Percentiles rank a stretch among this genome's conserved stretches.
These are phyloP conservation scores for Shinisaurus crocodilurus DNA, from an alignment of 2,113 vertebrate species.

Conservation along the genomic window DNA sequence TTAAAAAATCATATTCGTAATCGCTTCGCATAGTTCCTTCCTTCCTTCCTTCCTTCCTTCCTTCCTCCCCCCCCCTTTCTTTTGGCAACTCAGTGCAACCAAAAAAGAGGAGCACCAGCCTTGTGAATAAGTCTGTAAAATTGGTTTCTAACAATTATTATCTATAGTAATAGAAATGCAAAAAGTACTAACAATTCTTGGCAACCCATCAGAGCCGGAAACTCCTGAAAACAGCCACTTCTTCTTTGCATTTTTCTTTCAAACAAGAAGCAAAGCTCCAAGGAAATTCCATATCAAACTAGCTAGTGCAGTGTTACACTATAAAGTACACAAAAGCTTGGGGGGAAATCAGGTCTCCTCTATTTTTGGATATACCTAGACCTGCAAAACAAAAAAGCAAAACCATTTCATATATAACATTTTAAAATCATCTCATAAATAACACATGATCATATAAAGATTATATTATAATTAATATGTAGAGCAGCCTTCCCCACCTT, in stretches of 20 bases:
- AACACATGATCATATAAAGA: neutral
- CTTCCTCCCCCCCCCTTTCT: neutral
- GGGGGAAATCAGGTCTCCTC: slow-evolving; percentile 34
- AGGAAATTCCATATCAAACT: slow-evolving; percentile 61
- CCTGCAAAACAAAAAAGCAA: slow-evolving; percentile 1
- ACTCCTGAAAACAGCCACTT: slow-evolving; percentile 34
- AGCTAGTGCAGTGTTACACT: slow-evolving; percentile 30
- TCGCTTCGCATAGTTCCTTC: neutral
- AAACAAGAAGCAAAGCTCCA: slow-evolving; percentile 8
- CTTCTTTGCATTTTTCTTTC: slow-evolving; percentile 37
- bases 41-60: neutral
- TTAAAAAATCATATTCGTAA: slow-evolving; percentile 39
- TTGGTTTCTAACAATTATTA: neutral
- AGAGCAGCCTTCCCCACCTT: too few relatives aligned
- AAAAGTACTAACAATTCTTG: slow-evolving; percentile 16
- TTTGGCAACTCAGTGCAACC: slow-evolving; percentile 3
- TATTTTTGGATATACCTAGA: neutral
- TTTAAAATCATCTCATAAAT: neutral
- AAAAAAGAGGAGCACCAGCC: neutral
- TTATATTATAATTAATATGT: accelerated
- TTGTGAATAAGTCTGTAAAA: neutral
- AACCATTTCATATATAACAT: neutral
- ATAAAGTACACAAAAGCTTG: neutral
- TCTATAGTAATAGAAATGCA: neutral
- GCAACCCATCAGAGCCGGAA: slow-evolving; percentile 59